phyloP scores from a whole-genome alignment of 2,888 invertebrate genomes.

The Synanthedon tipuliformis region DNA sequence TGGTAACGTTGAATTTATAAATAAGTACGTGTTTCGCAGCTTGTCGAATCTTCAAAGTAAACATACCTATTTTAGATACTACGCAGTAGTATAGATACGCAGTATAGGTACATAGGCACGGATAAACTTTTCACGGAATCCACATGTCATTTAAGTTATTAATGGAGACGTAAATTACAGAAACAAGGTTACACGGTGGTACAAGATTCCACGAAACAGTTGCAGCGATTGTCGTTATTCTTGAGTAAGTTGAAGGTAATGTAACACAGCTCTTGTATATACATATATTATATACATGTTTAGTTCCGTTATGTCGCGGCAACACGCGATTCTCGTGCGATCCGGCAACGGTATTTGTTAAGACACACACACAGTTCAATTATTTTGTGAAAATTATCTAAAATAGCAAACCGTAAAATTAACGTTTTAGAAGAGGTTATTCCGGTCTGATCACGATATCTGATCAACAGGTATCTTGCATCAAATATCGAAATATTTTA shows the following conservation, averaged over 20 bases:
- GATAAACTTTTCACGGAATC: too few species aligned
- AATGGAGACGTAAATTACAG: not conserved
- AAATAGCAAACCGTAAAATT: not conserved
- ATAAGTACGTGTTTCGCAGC: too few species aligned
- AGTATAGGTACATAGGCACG: too few species aligned
- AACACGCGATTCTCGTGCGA: slow-evolving; percentile 33
- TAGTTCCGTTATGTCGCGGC: slow-evolving; percentile 33
- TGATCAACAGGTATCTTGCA: too few species aligned
- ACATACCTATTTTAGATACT: too few species aligned
- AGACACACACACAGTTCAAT: slow-evolving; percentile 6
- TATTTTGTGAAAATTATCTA: not conserved
- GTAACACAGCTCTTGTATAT: not conserved
- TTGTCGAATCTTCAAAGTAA: too few species aligned
- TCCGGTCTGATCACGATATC: too few species aligned
- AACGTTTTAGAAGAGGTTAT: too few species aligned
- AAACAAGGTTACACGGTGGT: not conserved
- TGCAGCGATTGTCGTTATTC: not conserved
- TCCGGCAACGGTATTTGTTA: slow-evolving; percentile 25
- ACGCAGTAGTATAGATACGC: too few species aligned
- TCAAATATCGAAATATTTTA: too few species aligned
- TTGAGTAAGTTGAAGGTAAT: not conserved
- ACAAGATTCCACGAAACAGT: not conserved
- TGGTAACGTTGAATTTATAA: too few species aligned
- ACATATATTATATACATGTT: not conserved
- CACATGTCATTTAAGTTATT: not conserved